Evolutionary conservation across 2,113 vertebrate species (phyloP).

Genomic region (zebrafish (Danio rerio)): GRCz12tu NC_133178.1:19062501-19063000

Average conservation of each 20-base stretch:
- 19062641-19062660: constrained; percentile 47
- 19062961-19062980: neutral
- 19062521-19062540: constrained; percentile 35
- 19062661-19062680: constrained; percentile 25
- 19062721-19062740: constrained; percentile 70
- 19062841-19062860: constrained; percentile 35
- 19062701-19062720: constrained; percentile 58
- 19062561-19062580: constrained; percentile 29
- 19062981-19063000: neutral
- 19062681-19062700: constrained; percentile 38
- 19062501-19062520: constrained; percentile 21
- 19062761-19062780: constrained; percentile 54
- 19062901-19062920: constrained; percentile 34
- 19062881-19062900: constrained; percentile 41
- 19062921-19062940: neutral
- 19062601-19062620: constrained; percentile 38
- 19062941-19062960: neutral
- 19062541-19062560: constrained; percentile 19
- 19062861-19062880: constrained; percentile 38
- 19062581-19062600: constrained; percentile 37
- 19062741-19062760: constrained; percentile 55
- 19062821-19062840: constrained; percentile 44
- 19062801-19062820: constrained; percentile 59
- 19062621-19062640: constrained; percentile 38
- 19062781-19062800: constrained; percentile 42